phyloP scores from a whole-genome alignment of 2,888 invertebrate genomes.

The Branchinecta sandiegonensis region DNA sequence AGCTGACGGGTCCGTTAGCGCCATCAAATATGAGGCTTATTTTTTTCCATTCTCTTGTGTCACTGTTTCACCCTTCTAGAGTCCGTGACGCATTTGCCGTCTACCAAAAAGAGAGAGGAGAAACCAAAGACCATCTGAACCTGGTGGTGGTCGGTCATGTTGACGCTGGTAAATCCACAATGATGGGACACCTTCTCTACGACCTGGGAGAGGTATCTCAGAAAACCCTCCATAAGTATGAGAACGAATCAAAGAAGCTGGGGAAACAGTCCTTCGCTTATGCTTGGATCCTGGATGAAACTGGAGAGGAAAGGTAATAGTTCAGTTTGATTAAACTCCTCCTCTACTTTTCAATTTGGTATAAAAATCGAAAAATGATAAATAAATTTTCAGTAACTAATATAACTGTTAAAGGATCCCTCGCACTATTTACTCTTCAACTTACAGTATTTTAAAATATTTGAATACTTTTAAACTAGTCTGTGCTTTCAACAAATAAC shows the following conservation, averaged over 20 bases:
- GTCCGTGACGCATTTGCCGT: slow-evolving; percentile 42
- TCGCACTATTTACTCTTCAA: too few relatives aligned
- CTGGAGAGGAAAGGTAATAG: slow-evolving; percentile 71
- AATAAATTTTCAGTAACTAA: too few relatives aligned
- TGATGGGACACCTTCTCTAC: slow-evolving; percentile 90
- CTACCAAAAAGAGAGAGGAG: slow-evolving; percentile 57
- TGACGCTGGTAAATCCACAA: slow-evolving; percentile 88
- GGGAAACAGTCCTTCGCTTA: slow-evolving; percentile 97
- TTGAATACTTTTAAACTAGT: too few relatives aligned
- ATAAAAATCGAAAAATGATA: too few relatives aligned
- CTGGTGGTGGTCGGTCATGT: slow-evolving; percentile 91
- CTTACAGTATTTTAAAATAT: too few relatives aligned
- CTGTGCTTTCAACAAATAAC: too few relatives aligned
- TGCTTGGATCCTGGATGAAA: slow-evolving; percentile 98
- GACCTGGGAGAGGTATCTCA: slow-evolving; percentile 71
- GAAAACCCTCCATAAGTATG: slow-evolving; percentile 85
- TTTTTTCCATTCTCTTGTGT: background rate
- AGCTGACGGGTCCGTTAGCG: background rate
- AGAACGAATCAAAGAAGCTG: slow-evolving; percentile 88
- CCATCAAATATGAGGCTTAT: background rate
- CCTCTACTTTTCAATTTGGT: too few relatives aligned
- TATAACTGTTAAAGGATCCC: too few relatives aligned
- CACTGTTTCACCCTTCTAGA: background rate
- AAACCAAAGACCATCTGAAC: slow-evolving; percentile 72
- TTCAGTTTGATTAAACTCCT: too few relatives aligned